These are phyloP conservation scores for Drosophila greeni DNA, from an alignment of 2,888 invertebrate genomes.

Conservation along the genomic window DNA sequence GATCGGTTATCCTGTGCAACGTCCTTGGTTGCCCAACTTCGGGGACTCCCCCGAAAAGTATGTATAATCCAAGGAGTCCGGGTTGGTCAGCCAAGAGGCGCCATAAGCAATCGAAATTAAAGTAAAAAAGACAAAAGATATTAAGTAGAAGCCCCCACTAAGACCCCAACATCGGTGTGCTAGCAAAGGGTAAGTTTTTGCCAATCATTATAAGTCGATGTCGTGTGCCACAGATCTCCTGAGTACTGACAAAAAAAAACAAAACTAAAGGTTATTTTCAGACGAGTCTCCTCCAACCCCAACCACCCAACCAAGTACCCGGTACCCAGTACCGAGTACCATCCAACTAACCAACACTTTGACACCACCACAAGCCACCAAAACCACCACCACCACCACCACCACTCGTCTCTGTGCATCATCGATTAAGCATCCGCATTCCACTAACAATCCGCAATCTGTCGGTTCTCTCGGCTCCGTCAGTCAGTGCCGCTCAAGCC, in stretches of 20 bases:
- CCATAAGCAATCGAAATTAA: conserved; percentile 6
- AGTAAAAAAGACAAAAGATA: conserved; percentile 22
- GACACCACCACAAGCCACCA: conserved; percentile 25
- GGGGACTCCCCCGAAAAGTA: not conserved
- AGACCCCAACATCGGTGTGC: conserved; percentile 53
- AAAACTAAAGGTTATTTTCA: conserved; percentile 65
- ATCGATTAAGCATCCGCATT: conserved; percentile 35
- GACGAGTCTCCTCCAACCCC: conserved; percentile 39
- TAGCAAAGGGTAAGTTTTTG: conserved; percentile 69
- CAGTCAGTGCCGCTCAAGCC: conserved; percentile 34
- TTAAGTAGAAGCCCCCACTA: conserved; percentile 31
- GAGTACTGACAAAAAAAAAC: conserved; percentile 33
- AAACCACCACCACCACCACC: conserved; percentile 3
- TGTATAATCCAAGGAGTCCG: not conserved
- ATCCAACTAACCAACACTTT: conserved; percentile 30
- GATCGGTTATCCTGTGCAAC: conserved; percentile 12
- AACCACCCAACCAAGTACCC: conserved; percentile 18
- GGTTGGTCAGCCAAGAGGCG: conserved; percentile 23
- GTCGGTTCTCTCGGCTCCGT: conserved; percentile 38
- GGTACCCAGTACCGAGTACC: conserved; percentile 5
- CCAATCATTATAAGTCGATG: conserved; percentile 66
- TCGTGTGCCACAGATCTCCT: conserved; percentile 56
- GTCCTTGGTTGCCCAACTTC: conserved; percentile 26
- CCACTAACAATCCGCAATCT: conserved; percentile 27
- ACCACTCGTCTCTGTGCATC: conserved; percentile 17